phyloP scores from a whole-genome alignment of 53 echinoderm and acorn worm genomes.

The Glandiceps talaboti region DNA sequence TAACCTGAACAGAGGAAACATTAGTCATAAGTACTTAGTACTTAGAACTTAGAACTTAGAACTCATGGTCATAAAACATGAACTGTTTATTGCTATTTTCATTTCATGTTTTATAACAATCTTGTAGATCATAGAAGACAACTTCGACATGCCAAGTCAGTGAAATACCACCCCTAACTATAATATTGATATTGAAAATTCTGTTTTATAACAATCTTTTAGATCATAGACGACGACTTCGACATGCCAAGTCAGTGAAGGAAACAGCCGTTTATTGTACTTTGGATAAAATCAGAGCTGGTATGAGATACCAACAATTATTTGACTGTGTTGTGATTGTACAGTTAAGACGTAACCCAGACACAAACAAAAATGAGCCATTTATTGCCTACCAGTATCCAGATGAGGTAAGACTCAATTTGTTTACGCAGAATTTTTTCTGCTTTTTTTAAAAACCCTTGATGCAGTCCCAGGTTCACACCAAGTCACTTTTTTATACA shows the following conservation, averaged over 20 bases:
- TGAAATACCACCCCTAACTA: conserved; percentile 57
- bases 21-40: too few relatives aligned
- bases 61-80: too few relatives aligned
- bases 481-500: too few relatives aligned
- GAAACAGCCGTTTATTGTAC: conserved; percentile 71
- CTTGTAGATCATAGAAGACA: not conserved
- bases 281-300: conserved; percentile 30
- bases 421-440: too few relatives aligned
- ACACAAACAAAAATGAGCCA: conserved; percentile 58
- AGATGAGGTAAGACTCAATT: conserved; percentile 44
- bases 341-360: conserved; percentile 37
- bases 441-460: too few relatives aligned
- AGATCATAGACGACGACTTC: not conserved
- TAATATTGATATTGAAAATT: conserved; percentile 39
- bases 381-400: conserved; percentile 60
- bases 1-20: too few relatives aligned
- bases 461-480: too few relatives aligned
- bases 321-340: conserved; percentile 81
- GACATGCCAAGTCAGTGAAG: not conserved
- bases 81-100: too few relatives aligned
- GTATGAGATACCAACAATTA: conserved; percentile 50
- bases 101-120: too few relatives aligned
- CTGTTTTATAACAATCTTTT: too few relatives aligned
- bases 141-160: not conserved
- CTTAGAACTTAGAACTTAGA: too few relatives aligned